phyloP scores from a whole-genome alignment of 2,888 invertebrate genomes.

The Tipula confusa region DNA sequence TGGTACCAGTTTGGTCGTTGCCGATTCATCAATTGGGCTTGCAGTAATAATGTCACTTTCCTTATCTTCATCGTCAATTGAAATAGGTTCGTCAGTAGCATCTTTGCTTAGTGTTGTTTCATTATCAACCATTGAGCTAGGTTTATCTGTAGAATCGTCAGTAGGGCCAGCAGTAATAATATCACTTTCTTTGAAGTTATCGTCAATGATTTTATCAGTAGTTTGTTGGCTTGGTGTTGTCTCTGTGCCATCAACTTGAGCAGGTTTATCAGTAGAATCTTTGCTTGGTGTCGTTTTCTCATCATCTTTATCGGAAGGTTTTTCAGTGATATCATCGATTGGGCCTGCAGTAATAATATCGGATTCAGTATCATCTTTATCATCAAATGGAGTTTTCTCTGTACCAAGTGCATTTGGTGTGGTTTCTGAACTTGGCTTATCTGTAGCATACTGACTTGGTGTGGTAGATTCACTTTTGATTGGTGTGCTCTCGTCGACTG shows the following conservation, averaged over 20 bases:
- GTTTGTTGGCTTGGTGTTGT: background rate
- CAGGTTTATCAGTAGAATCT: too few relatives aligned
- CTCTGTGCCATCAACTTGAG: background rate
- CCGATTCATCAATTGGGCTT: conserved; percentile 31
- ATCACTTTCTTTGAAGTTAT: too few relatives aligned
- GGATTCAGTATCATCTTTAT: background rate
- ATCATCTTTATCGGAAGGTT: conserved; percentile 33
- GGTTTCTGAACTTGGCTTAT: too few relatives aligned
- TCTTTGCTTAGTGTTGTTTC: conserved; percentile 34
- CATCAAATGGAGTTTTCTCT: background rate
- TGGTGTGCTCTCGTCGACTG: background rate
- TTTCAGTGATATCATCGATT: background rate
- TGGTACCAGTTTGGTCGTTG: background rate
- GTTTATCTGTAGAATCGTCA: background rate
- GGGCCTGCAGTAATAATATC: background rate
- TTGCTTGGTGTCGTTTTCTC: conserved; percentile 33
- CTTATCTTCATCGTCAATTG: background rate
- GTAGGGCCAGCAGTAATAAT: too few relatives aligned
- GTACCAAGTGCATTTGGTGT: conserved; percentile 32
- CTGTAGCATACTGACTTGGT: conserved; percentile 32
- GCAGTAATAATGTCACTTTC: background rate
- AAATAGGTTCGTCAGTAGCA: conserved; percentile 32
- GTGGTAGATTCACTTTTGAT: background rate
- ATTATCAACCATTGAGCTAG: conserved; percentile 30
- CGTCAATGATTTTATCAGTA: background rate